Evolutionary conservation across 2,113 vertebrate genomes (phyloP).

Genomic region (Scatophagus argus): DNA sequence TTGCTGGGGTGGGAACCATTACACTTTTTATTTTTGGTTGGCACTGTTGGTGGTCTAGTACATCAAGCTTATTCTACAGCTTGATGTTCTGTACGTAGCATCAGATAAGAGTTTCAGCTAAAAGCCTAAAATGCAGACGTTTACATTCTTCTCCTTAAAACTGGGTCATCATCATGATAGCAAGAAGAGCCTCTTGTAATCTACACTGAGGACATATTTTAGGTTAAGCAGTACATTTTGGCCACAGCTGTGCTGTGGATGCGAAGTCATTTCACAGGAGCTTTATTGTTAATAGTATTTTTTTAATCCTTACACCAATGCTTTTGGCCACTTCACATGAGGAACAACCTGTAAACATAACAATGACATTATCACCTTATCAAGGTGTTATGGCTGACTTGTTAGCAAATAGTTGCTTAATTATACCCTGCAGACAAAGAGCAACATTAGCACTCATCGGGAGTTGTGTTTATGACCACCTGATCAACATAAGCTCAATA

Average conservation of each 20-base stretch:
- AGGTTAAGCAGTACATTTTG: not conserved
- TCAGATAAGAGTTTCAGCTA: not conserved
- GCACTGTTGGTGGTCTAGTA: not conserved
- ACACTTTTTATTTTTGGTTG: not conserved
- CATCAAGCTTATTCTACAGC: not conserved
- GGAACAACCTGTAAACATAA: not conserved
- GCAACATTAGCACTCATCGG: not conserved
- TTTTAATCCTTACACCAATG: not conserved
- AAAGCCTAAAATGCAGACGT: slow-evolving; percentile 5
- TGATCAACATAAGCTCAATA: not conserved
- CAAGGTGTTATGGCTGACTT: not conserved
- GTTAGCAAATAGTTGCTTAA: not conserved
- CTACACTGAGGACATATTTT: not conserved
- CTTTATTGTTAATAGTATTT: not conserved
- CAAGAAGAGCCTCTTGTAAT: slow-evolving; percentile 9
- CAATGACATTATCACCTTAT: not conserved
- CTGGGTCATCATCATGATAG: not conserved
- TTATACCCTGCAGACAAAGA: not conserved
- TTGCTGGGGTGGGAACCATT: not conserved
- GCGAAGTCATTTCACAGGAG: not conserved
- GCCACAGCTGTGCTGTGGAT: not conserved
- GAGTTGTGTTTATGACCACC: not conserved
- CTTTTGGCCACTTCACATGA: not conserved
- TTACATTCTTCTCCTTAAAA: slow-evolving; percentile 9
- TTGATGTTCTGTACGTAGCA: not conserved